Evolutionary conservation across 2,888 invertebrate genomes (phyloP).

Genomic region (Dusona sp.): DNA sequence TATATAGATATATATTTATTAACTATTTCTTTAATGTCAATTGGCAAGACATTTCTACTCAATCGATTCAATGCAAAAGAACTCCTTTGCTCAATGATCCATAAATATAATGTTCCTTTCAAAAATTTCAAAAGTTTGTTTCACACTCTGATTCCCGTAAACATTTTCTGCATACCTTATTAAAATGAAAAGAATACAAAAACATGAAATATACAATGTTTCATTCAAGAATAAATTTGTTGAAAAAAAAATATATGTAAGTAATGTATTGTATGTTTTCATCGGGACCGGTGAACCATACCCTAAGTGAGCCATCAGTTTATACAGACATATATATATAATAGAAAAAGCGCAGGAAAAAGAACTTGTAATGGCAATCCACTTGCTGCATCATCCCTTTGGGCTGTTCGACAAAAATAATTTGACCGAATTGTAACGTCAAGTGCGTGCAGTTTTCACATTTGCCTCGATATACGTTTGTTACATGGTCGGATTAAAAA

Average conservation of each 20-base stretch:
- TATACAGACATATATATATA: neutral
- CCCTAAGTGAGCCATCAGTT: neutral
- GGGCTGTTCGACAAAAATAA: slow-evolving; percentile 3
- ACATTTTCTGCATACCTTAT: too few species aligned
- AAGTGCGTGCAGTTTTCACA: neutral
- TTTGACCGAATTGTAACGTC: slow-evolving; percentile 13
- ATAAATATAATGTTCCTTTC: too few species aligned
- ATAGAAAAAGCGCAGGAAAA: neutral
- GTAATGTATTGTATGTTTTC: neutral
- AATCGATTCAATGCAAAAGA: neutral
- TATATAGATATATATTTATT: too few species aligned
- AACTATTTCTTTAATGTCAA: neutral
- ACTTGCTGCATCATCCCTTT: neutral
- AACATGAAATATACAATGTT: neutral
- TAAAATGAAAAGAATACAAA: neutral
- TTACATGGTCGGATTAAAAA: slow-evolving; percentile 45
- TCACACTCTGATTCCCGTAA: too few species aligned
- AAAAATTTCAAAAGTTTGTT: too few species aligned
- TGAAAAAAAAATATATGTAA: neutral
- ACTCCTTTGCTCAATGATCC: neutral
- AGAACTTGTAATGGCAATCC: slow-evolving; percentile 19
- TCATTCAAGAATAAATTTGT: neutral
- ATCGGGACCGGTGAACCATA: neutral
- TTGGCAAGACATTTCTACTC: neutral
- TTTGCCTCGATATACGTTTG: slow-evolving; percentile 24